A percentile compares a stretch with the other conserved stretches of the same genome.
phyloP scores from a whole-genome alignment of 2,888 invertebrate species.

The Alcis repandata region DNA sequence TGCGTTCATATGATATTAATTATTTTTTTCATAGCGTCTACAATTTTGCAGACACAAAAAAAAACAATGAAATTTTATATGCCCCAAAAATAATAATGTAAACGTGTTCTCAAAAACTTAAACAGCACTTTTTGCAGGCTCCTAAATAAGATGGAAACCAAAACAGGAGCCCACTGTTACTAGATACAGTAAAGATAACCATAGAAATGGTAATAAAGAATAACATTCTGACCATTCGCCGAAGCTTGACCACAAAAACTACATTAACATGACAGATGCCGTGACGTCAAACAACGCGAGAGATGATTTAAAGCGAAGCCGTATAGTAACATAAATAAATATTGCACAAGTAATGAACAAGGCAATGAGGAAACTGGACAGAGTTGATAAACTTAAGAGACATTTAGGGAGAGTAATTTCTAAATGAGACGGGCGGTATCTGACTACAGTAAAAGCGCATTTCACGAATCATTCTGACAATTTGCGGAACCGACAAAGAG shows the following conservation, averaged over 20 bases:
- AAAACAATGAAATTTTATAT: not conserved
- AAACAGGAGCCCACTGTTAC: slow-evolving; percentile 31
- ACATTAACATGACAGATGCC: slow-evolving; percentile 23
- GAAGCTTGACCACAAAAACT: slow-evolving; percentile 24
- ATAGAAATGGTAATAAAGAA: slow-evolving; percentile 38
- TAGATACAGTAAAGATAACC: slow-evolving; percentile 42
- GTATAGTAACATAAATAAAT: slow-evolving; percentile 24
- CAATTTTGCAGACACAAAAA: not conserved
- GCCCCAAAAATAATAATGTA: not conserved
- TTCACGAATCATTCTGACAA: slow-evolving; percentile 22
- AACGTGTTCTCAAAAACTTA: not conserved
- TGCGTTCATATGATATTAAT: not conserved
- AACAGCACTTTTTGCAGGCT: not conserved
- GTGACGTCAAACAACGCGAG: slow-evolving; percentile 1
- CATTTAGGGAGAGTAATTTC: slow-evolving; percentile 19
- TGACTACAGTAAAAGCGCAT: slow-evolving; percentile 18
- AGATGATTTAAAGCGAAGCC: slow-evolving; percentile 18
- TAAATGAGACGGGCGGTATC: slow-evolving; percentile 22
- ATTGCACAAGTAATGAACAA: slow-evolving; percentile 4
- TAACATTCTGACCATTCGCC: slow-evolving; percentile 26
- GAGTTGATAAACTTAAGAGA: slow-evolving; percentile 2
- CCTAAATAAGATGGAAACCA: slow-evolving; percentile 31
- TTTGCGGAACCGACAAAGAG: slow-evolving; percentile 49
- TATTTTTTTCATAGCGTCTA: not conserved
- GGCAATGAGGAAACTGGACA: slow-evolving; percentile 6